Conservation (phyloP, 2,888 invertebrate species). For the Pycnomerus fuliginosus region DNA sequence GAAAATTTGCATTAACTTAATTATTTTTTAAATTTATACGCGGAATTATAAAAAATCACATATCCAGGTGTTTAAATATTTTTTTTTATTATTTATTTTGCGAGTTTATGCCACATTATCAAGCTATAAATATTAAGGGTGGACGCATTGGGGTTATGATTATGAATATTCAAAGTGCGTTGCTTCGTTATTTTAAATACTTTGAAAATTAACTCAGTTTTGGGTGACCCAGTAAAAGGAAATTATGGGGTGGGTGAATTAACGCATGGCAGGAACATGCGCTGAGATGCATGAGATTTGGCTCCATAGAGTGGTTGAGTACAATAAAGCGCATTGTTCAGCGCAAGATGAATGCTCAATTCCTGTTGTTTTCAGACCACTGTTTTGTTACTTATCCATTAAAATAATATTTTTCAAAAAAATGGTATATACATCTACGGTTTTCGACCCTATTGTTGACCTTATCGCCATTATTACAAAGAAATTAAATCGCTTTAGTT, state of each 20-base stretch:
- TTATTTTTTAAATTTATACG: constrained; percentile 8
- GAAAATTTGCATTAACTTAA: constrained; percentile 6
- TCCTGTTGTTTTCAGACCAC: constrained; percentile 20
- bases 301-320: constrained; percentile 23
- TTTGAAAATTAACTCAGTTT: too few relatives aligned
- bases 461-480: too few relatives aligned
- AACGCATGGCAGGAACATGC: constrained; percentile 35
- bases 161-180: not conserved
- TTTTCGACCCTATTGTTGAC: not conserved
- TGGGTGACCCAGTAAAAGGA: too few relatives aligned
- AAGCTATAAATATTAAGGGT: not conserved
- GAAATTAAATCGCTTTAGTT: too few relatives aligned
- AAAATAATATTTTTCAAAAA: too few relatives aligned
- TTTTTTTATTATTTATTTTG: not conserved
- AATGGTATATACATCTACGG: not conserved
- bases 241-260: constrained; percentile 22
- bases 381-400: not conserved
- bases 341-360: constrained; percentile 29
- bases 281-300: constrained; percentile 33
- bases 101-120: not conserved
- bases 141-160: not conserved
- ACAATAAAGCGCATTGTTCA: constrained; percentile 31
- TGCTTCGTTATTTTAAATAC: not conserved
- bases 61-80: not conserved
- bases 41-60: constrained; percentile 5